Percentiles rank a stretch among this genome's conserved stretches.
phyloP scores from a whole-genome alignment of 2,797 vertebrate genomes.

The Furcifer pardalis region DNA sequence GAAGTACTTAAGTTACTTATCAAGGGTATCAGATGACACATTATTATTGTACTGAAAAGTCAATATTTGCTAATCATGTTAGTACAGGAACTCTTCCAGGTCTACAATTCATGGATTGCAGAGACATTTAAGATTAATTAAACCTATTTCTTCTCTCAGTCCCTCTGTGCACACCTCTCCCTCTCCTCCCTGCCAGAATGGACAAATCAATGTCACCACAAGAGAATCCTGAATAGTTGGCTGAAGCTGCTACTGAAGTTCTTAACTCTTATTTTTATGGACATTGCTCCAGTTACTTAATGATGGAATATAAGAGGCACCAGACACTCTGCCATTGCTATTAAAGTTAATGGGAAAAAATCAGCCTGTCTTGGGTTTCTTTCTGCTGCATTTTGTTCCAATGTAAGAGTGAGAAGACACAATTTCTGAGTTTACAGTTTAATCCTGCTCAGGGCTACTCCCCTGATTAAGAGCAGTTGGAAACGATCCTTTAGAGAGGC shows the following conservation, averaged over 20 bases:
- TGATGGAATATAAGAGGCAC: conserved; percentile 24
- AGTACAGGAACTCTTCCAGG: conserved; percentile 80
- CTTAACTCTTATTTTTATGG: conserved; percentile 34
- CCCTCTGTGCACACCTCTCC: not conserved
- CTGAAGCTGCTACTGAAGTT: conserved; percentile 35
- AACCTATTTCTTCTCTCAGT: conserved; percentile 67
- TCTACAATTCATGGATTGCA: conserved; percentile 75
- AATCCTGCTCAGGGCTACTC: conserved; percentile 1
- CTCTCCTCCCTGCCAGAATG: conserved; percentile 31
- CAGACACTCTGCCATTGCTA: conserved; percentile 21
- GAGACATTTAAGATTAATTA: conserved; percentile 80
- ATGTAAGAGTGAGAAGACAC: not conserved
- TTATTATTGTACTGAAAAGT: conserved; percentile 82
- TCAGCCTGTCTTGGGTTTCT: not conserved
- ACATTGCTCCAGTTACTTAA: conserved; percentile 34
- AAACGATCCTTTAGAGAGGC: conserved; percentile 5
- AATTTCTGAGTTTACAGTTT: conserved; percentile 12
- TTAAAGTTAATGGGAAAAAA: conserved; percentile 48
- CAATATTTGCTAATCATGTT: conserved; percentile 85
- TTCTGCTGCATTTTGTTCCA: not conserved
- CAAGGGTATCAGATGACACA: conserved; percentile 81
- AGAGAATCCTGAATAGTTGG: conserved; percentile 35
- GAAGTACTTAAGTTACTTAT: conserved; percentile 84
- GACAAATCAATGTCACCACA: conserved; percentile 38
- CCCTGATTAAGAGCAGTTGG: conserved; percentile 3